Base-by-base conservation (phyloP, 2,888 invertebrate genomes). In the Morpho achilles region DNA sequence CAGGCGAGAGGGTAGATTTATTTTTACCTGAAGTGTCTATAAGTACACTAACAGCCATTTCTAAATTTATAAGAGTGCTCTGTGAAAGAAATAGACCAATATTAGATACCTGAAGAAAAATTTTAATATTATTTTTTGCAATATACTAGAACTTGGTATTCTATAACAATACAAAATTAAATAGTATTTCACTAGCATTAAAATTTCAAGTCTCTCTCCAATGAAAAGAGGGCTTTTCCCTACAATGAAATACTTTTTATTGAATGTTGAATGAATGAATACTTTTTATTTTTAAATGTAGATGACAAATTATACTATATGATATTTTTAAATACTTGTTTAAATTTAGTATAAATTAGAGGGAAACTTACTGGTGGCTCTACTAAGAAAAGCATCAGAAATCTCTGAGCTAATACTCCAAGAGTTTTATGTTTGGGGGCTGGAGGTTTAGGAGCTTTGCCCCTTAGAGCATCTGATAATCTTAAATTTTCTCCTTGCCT, bases 301-400 rank as follows among this genome's bases (percentile, higher is more conserved):
- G 3, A 32, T 32, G 32, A 32, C 43, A 43, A 43, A 43, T 43
- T 7, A 9, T 43, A n/a, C 43, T 43, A 6, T 7, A 9, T n/a
- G 7, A n/a, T 4, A 43, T 43, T 9, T 43, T n/a, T 1, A 43
- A 43, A 43, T 43, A 43, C 43, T 43, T 43, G 5, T 32, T 5
- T 32, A 32, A 5, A 32, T 32, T 2, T 5, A 32, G 32, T 32
- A 32, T 32, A 5, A 32, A 32, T 32, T 32, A 32, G 3, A 32
- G 5, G 32, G 3, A 32, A 48, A 82, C 87, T 87, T 84, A 94
- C 94, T 78, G 92, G 91, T 67, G 91, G 87, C 69, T 93, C 92
- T 44, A 94, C 93, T 60, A 95, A 85, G 74, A 94, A 94, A 50
- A 94, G 80, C 94, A 94, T 94, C 6, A 94, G 81, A 78, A 94